These are phyloP conservation scores for Theristus sp. DNA, from an alignment of 2,888 invertebrate genomes.

Conservation along the genomic window DNA sequence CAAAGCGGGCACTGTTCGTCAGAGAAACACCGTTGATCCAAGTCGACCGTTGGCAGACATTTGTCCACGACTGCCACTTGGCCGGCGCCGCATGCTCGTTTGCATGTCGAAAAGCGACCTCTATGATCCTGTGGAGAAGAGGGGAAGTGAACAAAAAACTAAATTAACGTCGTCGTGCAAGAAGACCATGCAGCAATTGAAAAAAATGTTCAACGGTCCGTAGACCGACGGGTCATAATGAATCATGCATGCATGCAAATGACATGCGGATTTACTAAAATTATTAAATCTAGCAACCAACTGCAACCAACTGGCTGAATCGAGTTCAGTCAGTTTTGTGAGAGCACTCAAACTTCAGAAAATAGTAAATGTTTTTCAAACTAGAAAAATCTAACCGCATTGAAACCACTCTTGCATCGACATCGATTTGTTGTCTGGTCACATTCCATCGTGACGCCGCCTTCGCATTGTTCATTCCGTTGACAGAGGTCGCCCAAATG, in stretches of 20 bases:
- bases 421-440: constrained; percentile 13
- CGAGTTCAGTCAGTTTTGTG: not conserved
- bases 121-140: constrained; percentile 5
- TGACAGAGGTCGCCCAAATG: constrained; percentile 26
- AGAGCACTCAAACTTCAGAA: not conserved
- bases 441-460: constrained; percentile 25
- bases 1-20: not conserved
- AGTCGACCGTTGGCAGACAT: constrained; percentile 10
- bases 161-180: not conserved
- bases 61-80: constrained; percentile 13
- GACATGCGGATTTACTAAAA: too few species aligned
- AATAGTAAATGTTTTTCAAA: not conserved
- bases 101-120: constrained; percentile 25
- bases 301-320: too few species aligned
- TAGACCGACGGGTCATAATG: too few species aligned
- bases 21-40: not conserved
- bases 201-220: too few species aligned
- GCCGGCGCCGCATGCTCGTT: constrained; percentile 15
- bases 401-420: constrained; percentile 21
- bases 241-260: too few species aligned
- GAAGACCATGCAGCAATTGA: too few species aligned
- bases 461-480: constrained; percentile 27
- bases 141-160: not conserved
- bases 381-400: constrained; percentile 11
- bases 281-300: too few species aligned